phyloP scores from a whole-genome alignment of 2,113 vertebrate genomes.

The Psittacula cyanocephala region DNA sequence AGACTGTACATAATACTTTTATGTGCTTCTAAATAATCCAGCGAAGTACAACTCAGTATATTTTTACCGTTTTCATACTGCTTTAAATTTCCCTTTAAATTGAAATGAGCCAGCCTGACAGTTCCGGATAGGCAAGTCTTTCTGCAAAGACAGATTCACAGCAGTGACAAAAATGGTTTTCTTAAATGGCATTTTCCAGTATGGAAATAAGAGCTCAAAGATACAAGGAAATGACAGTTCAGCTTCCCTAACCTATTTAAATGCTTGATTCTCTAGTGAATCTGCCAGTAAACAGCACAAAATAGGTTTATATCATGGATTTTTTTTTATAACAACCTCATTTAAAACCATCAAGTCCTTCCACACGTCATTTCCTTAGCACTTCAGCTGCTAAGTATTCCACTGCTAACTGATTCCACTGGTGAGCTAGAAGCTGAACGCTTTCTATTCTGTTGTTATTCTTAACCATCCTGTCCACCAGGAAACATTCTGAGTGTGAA shows the following conservation, averaged over 20 bases:
- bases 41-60: not conserved
- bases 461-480: not conserved
- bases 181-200: not conserved
- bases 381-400: not conserved
- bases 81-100: not conserved
- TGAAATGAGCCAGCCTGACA: not conserved
- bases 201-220: not conserved
- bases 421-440: not conserved
- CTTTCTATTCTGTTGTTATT: not conserved
- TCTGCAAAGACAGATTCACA: not conserved
- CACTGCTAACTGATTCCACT: not conserved
- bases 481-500: not conserved
- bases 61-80: not conserved
- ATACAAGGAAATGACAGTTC: not conserved
- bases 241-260: not conserved
- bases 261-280: not conserved
- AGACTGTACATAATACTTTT: not conserved
- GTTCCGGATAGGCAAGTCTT: not conserved
- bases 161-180: not conserved
- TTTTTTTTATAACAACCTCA: not conserved
- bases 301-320: not conserved
- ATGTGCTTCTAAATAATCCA: not conserved
- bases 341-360: not conserved
- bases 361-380: not conserved
- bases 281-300: not conserved